These are phyloP conservation scores for Phyllotreta cruciferae DNA, from an alignment of 2,888 invertebrate genomes.

Conservation along the genomic window DNA sequence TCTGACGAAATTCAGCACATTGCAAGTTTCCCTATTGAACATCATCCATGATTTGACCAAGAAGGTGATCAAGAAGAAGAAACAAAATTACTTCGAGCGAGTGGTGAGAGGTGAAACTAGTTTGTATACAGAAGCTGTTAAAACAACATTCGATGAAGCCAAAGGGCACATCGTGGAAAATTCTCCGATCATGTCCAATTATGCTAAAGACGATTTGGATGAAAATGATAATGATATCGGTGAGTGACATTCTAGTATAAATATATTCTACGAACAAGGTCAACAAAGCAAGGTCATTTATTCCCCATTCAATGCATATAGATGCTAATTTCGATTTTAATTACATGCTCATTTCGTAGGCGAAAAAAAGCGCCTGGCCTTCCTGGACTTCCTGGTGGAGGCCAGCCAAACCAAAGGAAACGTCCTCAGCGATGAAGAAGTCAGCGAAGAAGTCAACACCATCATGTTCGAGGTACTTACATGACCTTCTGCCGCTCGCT, in stretches of 20 bases:
- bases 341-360: constrained; percentile 44
- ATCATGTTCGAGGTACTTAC: constrained; percentile 81
- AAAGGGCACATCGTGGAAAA: constrained; percentile 35
- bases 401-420: constrained; percentile 55
- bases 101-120: constrained; percentile 43
- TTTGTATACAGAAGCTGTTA: constrained; percentile 42
- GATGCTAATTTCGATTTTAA: neutral
- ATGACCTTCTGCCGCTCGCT: neutral
- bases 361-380: constrained; percentile 83
- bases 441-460: constrained; percentile 83
- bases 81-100: constrained; percentile 73
- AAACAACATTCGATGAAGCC: constrained; percentile 30
- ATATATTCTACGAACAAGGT: too few species aligned
- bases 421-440: constrained; percentile 52
- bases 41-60: constrained; percentile 63
- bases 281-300: too few species aligned
- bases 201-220: constrained; percentile 78
- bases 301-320: neutral
- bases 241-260: constrained; percentile 43
- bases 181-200: constrained; percentile 38
- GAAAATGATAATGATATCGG: constrained; percentile 77
- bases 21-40: constrained; percentile 59
- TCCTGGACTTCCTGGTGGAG: constrained; percentile 85
- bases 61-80: constrained; percentile 72
- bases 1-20: constrained; percentile 58